Evolutionary conservation across 23 tunicate genomes (phyloP).

Genomic region (Clavelina lepadiformis): DNA sequence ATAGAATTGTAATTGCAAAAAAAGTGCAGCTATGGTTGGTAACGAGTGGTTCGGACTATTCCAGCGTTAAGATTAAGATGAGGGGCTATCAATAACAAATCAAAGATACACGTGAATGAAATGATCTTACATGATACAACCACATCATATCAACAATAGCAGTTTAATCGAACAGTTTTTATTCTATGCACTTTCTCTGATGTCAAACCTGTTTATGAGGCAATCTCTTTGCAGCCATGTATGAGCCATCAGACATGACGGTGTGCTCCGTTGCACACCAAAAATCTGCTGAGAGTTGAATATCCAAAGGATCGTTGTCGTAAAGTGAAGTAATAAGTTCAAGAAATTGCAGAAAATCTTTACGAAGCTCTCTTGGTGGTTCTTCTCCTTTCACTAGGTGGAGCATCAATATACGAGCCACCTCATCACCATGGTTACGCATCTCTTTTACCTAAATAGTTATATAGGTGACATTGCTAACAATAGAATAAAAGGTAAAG

Average conservation of each 20-base stretch:
- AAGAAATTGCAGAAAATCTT: conserved; percentile 76
- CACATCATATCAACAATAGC: no score
- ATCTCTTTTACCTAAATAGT: conserved; percentile 68
- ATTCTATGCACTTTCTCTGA: no score
- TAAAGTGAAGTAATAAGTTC: conserved; percentile 75
- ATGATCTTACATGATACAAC: no score
- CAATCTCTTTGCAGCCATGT: conserved; percentile 16
- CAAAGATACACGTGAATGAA: no score
- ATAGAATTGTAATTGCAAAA: no score
- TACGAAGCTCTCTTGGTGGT: conserved; percentile 51
- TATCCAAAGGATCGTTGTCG: conserved; percentile 43
- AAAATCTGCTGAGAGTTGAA: conserved; percentile 67
- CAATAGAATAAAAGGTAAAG: not conserved
- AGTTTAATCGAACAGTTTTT: no score
- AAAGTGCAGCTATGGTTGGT: no score
- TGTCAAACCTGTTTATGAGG: conserved; percentile 69
- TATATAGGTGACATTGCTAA: not conserved
- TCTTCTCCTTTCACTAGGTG: conserved; percentile 58
- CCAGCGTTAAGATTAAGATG: no score
- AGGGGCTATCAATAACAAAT: no score
- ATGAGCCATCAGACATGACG: conserved; percentile 16
- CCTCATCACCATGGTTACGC: conserved; percentile 85
- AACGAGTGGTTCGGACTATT: no score
- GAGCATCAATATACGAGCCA: conserved; percentile 69
- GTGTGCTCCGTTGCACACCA: conserved; percentile 61